Percentiles rank a stretch among this genome's conserved stretches.
phyloP scores from a whole-genome alignment of 2,797 vertebrate species.

The Anableps anableps region DNA sequence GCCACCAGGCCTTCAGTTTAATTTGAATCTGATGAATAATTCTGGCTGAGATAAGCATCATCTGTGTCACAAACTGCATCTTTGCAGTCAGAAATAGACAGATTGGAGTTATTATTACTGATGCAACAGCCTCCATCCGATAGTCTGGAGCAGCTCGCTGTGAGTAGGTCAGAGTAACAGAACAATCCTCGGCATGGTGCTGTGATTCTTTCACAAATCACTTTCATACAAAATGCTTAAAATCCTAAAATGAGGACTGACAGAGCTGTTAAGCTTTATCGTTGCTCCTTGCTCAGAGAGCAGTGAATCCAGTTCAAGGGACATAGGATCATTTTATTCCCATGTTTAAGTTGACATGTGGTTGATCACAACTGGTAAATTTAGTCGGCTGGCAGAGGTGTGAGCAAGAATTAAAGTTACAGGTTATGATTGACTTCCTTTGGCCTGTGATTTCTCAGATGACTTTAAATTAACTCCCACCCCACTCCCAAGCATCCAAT shows the following conservation, averaged over 20 bases:
- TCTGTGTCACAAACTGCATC: slow-evolving; percentile 4
- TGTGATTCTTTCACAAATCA: slow-evolving; percentile 1
- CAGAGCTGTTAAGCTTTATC: neutral
- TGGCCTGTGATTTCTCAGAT: slow-evolving; percentile 32
- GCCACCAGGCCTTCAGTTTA: neutral
- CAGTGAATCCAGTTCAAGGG: neutral
- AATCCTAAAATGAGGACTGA: neutral
- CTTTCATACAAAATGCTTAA: neutral
- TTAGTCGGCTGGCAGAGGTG: neutral
- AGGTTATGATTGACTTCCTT: slow-evolving; percentile 24
- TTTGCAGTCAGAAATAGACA: slow-evolving; percentile 9
- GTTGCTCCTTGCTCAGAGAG: neutral
- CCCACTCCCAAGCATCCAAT: too few relatives aligned
- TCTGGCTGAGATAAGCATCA: neutral
- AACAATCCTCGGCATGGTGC: neutral
- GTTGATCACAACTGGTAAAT: too few relatives aligned
- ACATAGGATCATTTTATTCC: neutral
- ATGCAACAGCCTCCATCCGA: neutral
- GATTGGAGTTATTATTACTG: too few relatives aligned
- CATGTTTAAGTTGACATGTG: neutral
- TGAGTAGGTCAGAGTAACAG: neutral
- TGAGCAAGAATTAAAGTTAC: neutral
- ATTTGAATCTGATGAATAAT: neutral
- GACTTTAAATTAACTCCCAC: slow-evolving; percentile 16
- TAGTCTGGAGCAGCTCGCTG: neutral